Conservation (phyloP, 53 echinoderm and acorn worm species). For the Henricia sp. region DNA sequence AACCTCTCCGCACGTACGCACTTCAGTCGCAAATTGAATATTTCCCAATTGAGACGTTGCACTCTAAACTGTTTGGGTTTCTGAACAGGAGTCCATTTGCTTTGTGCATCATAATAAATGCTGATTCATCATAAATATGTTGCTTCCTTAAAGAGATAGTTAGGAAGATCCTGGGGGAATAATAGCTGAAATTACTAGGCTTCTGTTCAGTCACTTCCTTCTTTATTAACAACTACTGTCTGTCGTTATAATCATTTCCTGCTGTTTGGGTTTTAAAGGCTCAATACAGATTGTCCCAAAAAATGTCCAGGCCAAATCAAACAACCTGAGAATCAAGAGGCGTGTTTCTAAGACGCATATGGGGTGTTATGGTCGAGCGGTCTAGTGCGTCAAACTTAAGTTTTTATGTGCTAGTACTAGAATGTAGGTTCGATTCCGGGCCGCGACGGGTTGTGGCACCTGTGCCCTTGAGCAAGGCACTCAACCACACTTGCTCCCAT, state of each 20-base stretch:
- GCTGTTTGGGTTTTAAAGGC: neutral
- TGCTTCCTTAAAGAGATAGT: slow-evolving; percentile 45
- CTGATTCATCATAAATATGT: slow-evolving; percentile 51
- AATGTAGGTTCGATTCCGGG: too few relatives aligned
- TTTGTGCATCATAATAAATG: slow-evolving; percentile 1
- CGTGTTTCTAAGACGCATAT: too few relatives aligned
- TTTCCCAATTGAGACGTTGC: slow-evolving; percentile 3
- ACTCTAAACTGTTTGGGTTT: neutral
- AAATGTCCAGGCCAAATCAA: too few relatives aligned
- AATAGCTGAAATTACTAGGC: slow-evolving; percentile 23
- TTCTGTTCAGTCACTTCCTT: slow-evolving; percentile 48
- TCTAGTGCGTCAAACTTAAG: too few relatives aligned
- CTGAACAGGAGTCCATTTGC: neutral
- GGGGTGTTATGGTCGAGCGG: too few relatives aligned
- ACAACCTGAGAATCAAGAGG: too few relatives aligned
- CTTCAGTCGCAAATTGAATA: slow-evolving; percentile 15
- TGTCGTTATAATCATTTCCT: slow-evolving; percentile 36
- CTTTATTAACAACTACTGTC: slow-evolving; percentile 34
- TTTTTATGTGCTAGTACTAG: too few relatives aligned
- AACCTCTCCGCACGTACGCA: too few relatives aligned
- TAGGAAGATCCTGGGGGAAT: slow-evolving; percentile 48
- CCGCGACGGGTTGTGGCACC: too few relatives aligned
- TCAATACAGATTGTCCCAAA: too few relatives aligned
- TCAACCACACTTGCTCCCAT: too few relatives aligned
- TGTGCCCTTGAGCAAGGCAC: too few relatives aligned